Conservation (phyloP, 2,797 vertebrate genomes). For the Falco biarmicus region DNA sequence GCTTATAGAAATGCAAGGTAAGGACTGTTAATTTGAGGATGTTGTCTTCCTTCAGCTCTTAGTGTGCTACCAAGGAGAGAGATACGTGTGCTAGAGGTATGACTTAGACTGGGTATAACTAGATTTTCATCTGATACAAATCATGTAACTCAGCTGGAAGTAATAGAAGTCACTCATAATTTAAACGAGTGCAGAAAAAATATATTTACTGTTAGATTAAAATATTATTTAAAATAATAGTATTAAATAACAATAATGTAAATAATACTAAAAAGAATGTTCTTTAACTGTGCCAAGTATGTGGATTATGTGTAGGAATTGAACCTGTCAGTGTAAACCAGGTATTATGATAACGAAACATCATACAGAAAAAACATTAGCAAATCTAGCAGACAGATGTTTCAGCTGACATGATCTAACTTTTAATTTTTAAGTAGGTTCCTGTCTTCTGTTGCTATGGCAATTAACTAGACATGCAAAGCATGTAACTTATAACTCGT, state of each 20-base stretch:
- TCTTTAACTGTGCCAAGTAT: neutral
- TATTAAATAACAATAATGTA: neutral
- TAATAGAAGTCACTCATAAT: neutral
- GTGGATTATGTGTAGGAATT: neutral
- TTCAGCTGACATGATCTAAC: neutral
- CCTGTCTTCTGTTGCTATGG: neutral
- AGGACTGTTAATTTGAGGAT: neutral
- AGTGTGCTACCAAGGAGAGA: neutral
- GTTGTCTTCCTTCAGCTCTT: neutral
- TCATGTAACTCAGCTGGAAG: neutral
- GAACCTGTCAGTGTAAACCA: neutral
- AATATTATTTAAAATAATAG: neutral
- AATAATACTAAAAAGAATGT: neutral
- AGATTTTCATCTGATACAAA: neutral
- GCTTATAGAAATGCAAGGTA: neutral
- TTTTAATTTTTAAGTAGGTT: neutral
- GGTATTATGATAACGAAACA: neutral
- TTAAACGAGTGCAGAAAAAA: neutral
- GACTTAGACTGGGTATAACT: neutral
- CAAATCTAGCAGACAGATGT: neutral
- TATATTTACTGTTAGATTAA: neutral
- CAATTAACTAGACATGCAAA: neutral
- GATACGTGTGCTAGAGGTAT: neutral
- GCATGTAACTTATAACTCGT: neutral
- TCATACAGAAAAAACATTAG: neutral